These are phyloP conservation scores for Heliconius charithonia DNA, from an alignment of 2,888 invertebrate species.

Conservation along the genomic window DNA sequence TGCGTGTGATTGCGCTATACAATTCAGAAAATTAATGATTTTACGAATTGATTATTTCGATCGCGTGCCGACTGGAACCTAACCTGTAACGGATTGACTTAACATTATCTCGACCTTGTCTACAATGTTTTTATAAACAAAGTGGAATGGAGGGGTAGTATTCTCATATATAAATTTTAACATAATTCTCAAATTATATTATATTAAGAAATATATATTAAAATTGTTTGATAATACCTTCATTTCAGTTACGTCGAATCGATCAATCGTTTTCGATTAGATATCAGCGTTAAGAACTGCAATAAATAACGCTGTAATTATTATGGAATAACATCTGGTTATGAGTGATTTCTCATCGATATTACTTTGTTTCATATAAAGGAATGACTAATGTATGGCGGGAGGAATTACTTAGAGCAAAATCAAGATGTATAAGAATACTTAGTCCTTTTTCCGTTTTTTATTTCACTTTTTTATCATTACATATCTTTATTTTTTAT, in stretches of 20 bases:
- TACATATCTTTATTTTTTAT: background rate
- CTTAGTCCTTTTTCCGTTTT: background rate
- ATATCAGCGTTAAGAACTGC: constrained; percentile 38
- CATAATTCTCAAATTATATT: too few species aligned
- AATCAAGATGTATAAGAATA: background rate
- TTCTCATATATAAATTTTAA: too few species aligned
- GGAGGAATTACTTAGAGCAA: background rate
- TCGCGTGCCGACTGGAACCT: too few species aligned
- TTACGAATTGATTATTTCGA: too few species aligned
- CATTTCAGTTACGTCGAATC: constrained; percentile 22
- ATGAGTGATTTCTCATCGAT: constrained; percentile 36
- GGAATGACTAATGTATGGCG: constrained; percentile 1
- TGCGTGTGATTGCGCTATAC: too few species aligned
- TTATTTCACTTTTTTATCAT: background rate
- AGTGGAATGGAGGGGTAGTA: too few species aligned
- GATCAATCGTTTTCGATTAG: constrained; percentile 42
- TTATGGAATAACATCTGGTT: constrained; percentile 43
- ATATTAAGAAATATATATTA: too few species aligned
- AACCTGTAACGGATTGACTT: too few species aligned
- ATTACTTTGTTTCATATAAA: constrained; percentile 14
- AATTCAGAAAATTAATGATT: too few species aligned
- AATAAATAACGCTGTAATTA: constrained; percentile 45
- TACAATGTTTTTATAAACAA: too few species aligned
- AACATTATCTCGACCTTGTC: too few species aligned
- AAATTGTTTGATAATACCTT: too few species aligned